phyloP scores from a whole-genome alignment of 2,888 invertebrate genomes.

The Drosophila pseudotalamancana region DNA sequence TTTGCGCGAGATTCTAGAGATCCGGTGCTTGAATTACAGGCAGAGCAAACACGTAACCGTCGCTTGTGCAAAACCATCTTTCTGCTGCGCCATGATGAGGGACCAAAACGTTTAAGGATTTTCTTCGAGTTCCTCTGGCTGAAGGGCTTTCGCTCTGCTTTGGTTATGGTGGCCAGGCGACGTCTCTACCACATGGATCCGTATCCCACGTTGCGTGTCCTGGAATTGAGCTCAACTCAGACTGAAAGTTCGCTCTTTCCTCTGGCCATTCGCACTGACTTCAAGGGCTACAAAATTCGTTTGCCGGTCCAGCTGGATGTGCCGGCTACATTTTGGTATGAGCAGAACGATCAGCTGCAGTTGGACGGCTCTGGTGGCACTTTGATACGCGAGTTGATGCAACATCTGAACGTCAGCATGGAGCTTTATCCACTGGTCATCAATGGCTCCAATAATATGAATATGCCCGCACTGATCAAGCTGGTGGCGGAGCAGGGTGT shows the following conservation, averaged over 20 bases:
- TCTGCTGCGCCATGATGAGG: constrained; percentile 18
- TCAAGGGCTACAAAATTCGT: constrained; percentile 53
- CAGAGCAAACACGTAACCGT: constrained; percentile 33
- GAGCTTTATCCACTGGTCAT: constrained; percentile 43
- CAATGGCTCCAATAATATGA: constrained; percentile 53
- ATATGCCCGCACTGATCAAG: constrained; percentile 43
- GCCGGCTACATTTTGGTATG: constrained; percentile 63
- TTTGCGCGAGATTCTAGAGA: constrained; percentile 47
- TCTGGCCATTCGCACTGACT: constrained; percentile 10
- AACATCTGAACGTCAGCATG: constrained; percentile 53
- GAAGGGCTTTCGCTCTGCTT: constrained; percentile 53
- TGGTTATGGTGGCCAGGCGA: constrained; percentile 43
- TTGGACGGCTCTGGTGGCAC: constrained; percentile 61
- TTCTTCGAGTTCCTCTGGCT: constrained; percentile 60
- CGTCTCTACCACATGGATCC: constrained; percentile 63
- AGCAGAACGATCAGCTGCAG: background rate
- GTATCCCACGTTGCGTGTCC: constrained; percentile 57
- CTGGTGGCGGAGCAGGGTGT: constrained; percentile 25
- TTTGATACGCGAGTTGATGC: constrained; percentile 52
- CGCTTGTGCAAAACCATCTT: constrained; percentile 56
- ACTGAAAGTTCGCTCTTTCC: constrained; percentile 48
- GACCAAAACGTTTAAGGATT: background rate
- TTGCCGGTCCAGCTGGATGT: constrained; percentile 67
- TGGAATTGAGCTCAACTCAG: constrained; percentile 2
- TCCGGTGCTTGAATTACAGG: constrained; percentile 37